Conservation (phyloP, 2,888 invertebrate species). For the Pseudococcus viburni region DNA sequence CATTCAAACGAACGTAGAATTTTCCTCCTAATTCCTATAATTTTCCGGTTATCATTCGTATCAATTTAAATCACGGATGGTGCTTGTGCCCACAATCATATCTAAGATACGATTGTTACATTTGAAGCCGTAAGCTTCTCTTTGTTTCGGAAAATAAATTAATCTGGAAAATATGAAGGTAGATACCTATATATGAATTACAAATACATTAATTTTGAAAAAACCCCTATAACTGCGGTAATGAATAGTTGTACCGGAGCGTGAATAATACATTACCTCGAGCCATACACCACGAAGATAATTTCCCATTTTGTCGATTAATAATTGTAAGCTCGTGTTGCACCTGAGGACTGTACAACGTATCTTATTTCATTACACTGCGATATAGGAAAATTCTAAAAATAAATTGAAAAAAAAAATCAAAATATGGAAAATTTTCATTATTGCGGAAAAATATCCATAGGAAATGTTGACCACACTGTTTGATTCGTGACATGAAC, state of each 20-base stretch:
- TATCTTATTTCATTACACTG: background rate
- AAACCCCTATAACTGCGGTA: constrained; percentile 1
- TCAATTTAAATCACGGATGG: background rate
- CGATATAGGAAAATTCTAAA: background rate
- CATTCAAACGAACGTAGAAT: background rate
- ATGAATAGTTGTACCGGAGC: constrained; percentile 51
- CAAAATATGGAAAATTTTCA: background rate
- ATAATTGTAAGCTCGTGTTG: constrained; percentile 48
- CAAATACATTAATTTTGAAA: constrained; percentile 15
- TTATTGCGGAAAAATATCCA: too few species aligned
- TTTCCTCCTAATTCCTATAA: constrained; percentile 32
- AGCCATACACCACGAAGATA: constrained; percentile 44
- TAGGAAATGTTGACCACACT: too few species aligned
- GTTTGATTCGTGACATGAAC: background rate
- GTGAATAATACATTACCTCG: constrained; percentile 50
- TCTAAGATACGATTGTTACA: background rate
- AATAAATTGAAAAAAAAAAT: background rate
- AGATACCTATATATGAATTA: background rate
- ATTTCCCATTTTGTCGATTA: constrained; percentile 29
- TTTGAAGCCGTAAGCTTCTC: background rate
- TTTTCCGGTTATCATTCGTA: constrained; percentile 42
- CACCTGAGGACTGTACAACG: background rate
- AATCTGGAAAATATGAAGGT: constrained; percentile 18
- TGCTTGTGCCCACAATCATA: background rate
- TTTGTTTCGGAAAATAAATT: constrained; percentile 23